Base-by-base conservation (phyloP, 2,888 invertebrate species). In the Colostygia pectinataria region DNA sequence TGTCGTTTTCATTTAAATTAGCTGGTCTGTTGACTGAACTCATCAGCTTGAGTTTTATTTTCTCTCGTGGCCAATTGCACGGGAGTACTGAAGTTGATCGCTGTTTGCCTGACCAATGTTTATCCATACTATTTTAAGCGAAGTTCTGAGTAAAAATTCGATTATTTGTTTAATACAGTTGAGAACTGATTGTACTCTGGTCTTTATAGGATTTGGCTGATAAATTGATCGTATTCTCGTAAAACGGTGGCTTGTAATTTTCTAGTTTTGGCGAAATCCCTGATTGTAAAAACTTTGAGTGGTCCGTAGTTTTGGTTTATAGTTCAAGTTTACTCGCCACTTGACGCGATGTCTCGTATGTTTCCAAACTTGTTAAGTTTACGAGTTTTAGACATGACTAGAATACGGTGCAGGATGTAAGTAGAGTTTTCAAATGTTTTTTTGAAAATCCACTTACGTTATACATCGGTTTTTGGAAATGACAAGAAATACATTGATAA, bases 1-100 rank as follows among this genome's bases (percentile, higher is more conserved):
- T 34, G 29, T 44, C 29, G 31, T 31, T 37, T 44, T 44, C 31
- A 37, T 44, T 15, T 25, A 32, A 45, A 44, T 37, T 37, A 36
- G 36, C 25, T 23, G 31, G 14, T 23, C 43, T 9, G 27, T 25
- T 24, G 40, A 39, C 27, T 28, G 12, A 13, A 42, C 44, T 56
- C 53, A 50, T 56, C 47, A 51, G 44, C 41, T 41, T 32, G 28
- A 34, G 28, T 28, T 53, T 41, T 56, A 42, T 51, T 44, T 29
- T 38, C 38, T 45, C 37, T 37, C 28, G 6, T 39, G 36, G 18
- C 14, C 14, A 45, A 44, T 36, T 25, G 43, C 33, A 37, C 32
- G 31, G 32, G 28, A 48, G 43, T 45, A 37, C 37, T 9, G 10
- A 53, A 51, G 42, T 51, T 48, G 31, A 14, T 25, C 33, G 12